Percentiles rank a stretch among this genome's conserved stretches.
These are phyloP conservation scores for Epinephelus moara DNA, from an alignment of 2,113 vertebrate species.

Conservation along the genomic window DNA sequence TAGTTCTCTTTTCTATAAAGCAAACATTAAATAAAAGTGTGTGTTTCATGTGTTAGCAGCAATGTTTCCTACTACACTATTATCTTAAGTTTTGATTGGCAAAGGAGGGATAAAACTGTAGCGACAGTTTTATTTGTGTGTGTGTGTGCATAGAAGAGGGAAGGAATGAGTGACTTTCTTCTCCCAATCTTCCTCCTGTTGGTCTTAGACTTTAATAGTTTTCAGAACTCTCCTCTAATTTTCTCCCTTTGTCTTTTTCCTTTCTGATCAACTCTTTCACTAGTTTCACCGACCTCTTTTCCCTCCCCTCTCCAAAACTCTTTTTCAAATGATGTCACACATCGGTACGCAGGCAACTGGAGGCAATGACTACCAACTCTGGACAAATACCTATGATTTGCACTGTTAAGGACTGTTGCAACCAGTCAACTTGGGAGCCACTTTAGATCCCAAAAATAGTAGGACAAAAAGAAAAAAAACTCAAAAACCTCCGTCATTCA, in stretches of 20 bases:
- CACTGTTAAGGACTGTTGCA: too few relatives aligned
- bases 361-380: too few relatives aligned
- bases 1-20: not conserved
- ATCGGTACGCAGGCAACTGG: too few relatives aligned
- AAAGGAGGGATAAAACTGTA: not conserved
- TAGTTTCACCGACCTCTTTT: not conserved
- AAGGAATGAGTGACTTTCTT: not conserved
- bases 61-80: not conserved
- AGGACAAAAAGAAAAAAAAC: too few relatives aligned
- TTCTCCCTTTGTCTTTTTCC: not conserved
- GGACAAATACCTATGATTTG: too few relatives aligned
- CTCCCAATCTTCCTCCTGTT: not conserved
- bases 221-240: not conserved
- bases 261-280: not conserved
- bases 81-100: conserved; percentile 2
- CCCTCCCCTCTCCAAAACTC: not conserved
- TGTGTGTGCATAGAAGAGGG: too few relatives aligned
- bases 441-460: too few relatives aligned
- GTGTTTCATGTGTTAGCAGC: not conserved
- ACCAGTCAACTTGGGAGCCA: too few relatives aligned
- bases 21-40: not conserved
- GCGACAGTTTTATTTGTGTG: too few relatives aligned
- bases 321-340: too few relatives aligned
- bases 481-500: too few relatives aligned
- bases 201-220: not conserved